Conservation (phyloP, 2,797 vertebrate species). For the Brachyrhaphis roseni region DNA sequence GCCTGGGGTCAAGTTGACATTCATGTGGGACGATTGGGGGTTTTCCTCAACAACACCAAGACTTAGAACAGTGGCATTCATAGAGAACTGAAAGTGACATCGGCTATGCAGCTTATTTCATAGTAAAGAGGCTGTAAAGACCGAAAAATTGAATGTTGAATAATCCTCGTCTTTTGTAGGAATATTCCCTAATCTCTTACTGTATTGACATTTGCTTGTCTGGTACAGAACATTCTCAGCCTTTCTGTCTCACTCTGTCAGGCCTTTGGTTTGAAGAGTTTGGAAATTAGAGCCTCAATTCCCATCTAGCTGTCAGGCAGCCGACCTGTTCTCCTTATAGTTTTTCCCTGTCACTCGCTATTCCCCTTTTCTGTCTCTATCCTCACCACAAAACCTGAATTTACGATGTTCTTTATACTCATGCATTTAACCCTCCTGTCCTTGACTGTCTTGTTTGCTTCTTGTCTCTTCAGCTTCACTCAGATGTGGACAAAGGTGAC, state of each 20-base stretch:
- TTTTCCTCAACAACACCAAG: conserved; percentile 55
- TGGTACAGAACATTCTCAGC: not conserved
- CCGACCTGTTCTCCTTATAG: not conserved
- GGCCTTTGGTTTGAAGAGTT: conserved; percentile 14
- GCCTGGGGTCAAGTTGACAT: conserved; percentile 37
- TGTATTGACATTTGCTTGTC: conserved; percentile 36
- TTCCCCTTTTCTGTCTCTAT: not conserved
- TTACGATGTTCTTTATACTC: not conserved
- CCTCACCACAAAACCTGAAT: not conserved
- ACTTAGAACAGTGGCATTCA: conserved; percentile 52
- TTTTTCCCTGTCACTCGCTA: not conserved
- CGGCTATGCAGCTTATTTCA: conserved; percentile 55
- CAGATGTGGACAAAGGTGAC: conserved; percentile 92
- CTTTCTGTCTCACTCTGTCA: not conserved
- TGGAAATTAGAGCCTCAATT: conserved; percentile 4
- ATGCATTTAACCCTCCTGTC: not conserved
- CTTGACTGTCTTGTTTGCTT: conserved; percentile 17
- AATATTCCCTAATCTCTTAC: conserved; percentile 40
- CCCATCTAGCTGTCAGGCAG: conserved; percentile 13
- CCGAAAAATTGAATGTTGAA: conserved; percentile 51
- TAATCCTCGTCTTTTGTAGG: conserved; percentile 27
- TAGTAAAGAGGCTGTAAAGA: conserved; percentile 13
- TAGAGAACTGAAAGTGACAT: conserved; percentile 52
- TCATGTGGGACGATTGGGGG: conserved; percentile 60
- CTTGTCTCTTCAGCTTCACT: conserved; percentile 87